A percentile compares a stretch with the other conserved stretches of the same genome.
Evolutionary conservation across 1,140 invertebrate species (phyloP).

Genomic region (Drosophila neocordata): DNA sequence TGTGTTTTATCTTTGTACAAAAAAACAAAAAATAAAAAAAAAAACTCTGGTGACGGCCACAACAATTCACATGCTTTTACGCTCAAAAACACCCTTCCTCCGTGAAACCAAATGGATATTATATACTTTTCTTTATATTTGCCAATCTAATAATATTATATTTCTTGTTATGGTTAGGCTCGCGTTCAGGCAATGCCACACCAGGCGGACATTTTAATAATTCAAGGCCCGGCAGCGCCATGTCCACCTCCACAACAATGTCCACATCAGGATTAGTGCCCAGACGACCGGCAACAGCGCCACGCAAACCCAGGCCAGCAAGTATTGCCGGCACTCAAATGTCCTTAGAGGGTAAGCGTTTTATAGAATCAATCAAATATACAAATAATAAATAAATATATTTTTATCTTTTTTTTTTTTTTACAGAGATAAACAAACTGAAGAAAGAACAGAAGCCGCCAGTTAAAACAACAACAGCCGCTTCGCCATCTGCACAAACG

Average conservation of each 20-base stretch:
- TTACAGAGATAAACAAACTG: conserved; percentile 74
- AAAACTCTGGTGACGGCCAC: conserved; percentile 68
- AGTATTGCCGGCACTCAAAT: conserved; percentile 94
- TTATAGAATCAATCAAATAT: too few relatives aligned
- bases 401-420: not conserved
- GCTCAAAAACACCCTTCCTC: conserved; percentile 34
- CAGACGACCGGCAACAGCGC: conserved; percentile 63
- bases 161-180: conserved; percentile 54
- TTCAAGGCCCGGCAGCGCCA: conserved; percentile 91
- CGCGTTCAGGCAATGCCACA: conserved; percentile 88
- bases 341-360: conserved; percentile 83
- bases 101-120: not conserved
- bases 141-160: not conserved
- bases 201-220: conserved; percentile 85
- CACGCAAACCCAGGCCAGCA: conserved; percentile 86
- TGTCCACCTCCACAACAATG: conserved; percentile 84
- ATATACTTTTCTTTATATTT: conserved; percentile 1
- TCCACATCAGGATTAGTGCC: conserved; percentile 69
- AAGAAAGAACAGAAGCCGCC: conserved; percentile 78
- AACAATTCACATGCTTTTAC: conserved; percentile 56
- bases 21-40: too few relatives aligned
- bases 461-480: conserved; percentile 62
- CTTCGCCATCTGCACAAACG: conserved; percentile 76
- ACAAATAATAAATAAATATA: not conserved
- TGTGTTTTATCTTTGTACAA: conserved; percentile 36